Evolutionary conservation across 2,113 vertebrate species (phyloP).

Genomic region (Gobio gobio): DNA sequence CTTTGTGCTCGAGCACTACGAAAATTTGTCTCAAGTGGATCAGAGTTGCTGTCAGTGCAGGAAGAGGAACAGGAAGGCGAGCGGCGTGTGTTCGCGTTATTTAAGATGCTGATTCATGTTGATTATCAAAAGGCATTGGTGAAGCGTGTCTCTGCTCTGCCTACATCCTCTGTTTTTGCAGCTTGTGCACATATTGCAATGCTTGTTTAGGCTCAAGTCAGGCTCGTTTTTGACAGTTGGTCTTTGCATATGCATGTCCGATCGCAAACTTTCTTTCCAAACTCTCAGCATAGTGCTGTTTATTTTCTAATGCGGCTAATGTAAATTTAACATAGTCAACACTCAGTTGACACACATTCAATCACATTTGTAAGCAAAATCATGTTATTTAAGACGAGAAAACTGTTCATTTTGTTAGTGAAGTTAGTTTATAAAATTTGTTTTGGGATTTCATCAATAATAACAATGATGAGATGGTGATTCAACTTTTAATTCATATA

Average conservation of each 20-base stretch:
- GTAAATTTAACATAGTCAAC: not conserved
- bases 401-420: not conserved
- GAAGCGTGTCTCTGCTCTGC: not conserved
- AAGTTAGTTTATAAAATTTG: not conserved
- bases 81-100: not conserved
- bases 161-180: not conserved
- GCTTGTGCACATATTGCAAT: not conserved
- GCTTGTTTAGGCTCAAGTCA: not conserved
- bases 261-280: not conserved
- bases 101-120: conserved; percentile 15
- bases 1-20: conserved; percentile 28
- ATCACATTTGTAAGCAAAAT: not conserved
- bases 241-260: not conserved
- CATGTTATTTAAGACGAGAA: not conserved
- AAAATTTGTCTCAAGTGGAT: conserved; percentile 29
- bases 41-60: conserved; percentile 19
- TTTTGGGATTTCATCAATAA: not conserved
- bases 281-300: not conserved
- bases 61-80: not conserved
- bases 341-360: not conserved
- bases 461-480: not conserved
- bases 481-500: not conserved
- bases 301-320: not conserved
- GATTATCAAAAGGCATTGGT: conserved; percentile 2
- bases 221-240: too few relatives aligned